Evolutionary conservation across 2,113 vertebrate genomes (phyloP), one percentile per base, ranked within the genome.

Genomic region (Takifugu bimaculatus): DNA sequence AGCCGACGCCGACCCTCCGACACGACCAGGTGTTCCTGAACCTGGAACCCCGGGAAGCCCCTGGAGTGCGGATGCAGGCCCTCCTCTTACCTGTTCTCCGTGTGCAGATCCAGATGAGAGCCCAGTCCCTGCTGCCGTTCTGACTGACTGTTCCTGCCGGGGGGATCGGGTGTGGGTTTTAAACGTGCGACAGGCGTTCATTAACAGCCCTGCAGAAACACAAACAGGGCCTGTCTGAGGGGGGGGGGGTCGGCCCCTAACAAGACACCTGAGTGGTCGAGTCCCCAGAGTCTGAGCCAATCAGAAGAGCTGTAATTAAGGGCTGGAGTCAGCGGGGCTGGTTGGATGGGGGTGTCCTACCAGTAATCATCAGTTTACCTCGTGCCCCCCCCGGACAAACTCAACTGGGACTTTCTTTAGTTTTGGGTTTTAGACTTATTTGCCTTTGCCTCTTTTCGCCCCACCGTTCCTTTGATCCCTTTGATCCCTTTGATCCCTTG

Each of bases 301-400:
- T 90, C 6, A n/a, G 63, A 78, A 75, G 70, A 67, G 42, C 32
- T 15, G 48, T 81, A 82, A 87, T 88, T 84, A 87, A 74, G 79
- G 55, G 59, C 71, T 71, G 63, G 74, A 71, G 43, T 62, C 44
- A 65, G 15, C 60, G 62, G 52, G 68, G 79, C 70, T 75, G 68
- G 55, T 39, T 26, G 12, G 54, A 50, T 12, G 20, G 54, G 59
- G 59, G 35, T 2, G 35, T 39, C 7, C 4, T 39, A 39, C 9
- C 35, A 39, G 35, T 10, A 39, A 39, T 11, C 35, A 39, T 9
- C 35, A 39, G 35, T 39, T 39, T 11, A 10, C 35, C 35, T 39
- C 1, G 7, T 39, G 35, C 7, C 5, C 29, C 35, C 35, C 35
- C 7, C 35, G 1, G 20, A 39, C 2, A 39, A 39, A 35, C 32